These are phyloP conservation scores for Petrocephalus zakoni DNA, from an alignment of 2,113 vertebrate species.

Conservation along the genomic window DNA sequence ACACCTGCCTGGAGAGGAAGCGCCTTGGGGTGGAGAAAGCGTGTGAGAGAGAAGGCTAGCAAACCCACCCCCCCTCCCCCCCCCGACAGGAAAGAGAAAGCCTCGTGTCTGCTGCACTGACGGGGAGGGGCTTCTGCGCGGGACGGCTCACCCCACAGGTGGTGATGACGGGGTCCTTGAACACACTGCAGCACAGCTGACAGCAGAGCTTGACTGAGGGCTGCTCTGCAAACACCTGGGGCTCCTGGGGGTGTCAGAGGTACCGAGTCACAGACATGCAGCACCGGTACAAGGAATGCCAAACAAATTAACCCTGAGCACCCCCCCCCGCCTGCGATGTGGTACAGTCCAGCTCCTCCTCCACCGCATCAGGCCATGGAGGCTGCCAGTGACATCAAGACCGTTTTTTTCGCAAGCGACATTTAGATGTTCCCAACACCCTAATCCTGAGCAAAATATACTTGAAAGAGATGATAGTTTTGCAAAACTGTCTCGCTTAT, in stretches of 20 bases:
- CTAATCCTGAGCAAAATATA: not conserved
- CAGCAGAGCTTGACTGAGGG: constrained; percentile 95
- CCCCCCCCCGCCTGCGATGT: not conserved
- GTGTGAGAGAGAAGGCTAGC: not conserved
- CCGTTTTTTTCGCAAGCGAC: not conserved
- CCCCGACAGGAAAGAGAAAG: not conserved
- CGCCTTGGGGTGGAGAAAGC: not conserved
- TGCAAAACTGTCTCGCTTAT: not conserved
- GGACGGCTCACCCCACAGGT: constrained; percentile 85
- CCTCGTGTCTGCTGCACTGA: not conserved
- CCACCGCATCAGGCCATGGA: not conserved
- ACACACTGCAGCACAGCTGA: constrained; percentile 91
- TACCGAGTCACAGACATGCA: not conserved
- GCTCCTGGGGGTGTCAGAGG: constrained; percentile 58
- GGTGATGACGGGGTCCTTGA: constrained; percentile 97
- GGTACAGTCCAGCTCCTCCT: not conserved
- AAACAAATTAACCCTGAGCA: not conserved
- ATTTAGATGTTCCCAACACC: not conserved
- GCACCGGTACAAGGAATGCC: not conserved
- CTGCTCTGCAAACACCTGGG: constrained; percentile 92
- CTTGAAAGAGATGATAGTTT: not conserved
- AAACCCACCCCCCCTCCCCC: not conserved
- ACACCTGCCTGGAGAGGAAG: not conserved
- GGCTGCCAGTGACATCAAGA: not conserved
- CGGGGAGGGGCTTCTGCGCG: not conserved